Base-by-base conservation (phyloP, 2,888 invertebrate species). In the Tipula confusa region DNA sequence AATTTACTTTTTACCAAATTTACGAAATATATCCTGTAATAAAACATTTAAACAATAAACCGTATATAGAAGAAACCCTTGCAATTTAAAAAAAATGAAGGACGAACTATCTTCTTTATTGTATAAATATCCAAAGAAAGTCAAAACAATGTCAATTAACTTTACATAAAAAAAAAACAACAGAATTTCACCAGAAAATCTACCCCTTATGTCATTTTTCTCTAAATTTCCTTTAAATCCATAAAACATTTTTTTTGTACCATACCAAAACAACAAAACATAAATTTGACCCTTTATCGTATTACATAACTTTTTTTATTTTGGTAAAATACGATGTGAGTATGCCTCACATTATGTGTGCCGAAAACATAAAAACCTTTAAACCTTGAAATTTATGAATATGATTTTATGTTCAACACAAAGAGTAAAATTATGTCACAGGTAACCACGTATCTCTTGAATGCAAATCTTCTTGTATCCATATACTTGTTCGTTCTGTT, bases 61-160 rank as follows among this genome's bases (percentile, higher is more conserved):
- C 18, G 24, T n/a, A n/a, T n/a, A n/a, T n/a, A 64, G 11, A 64
- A 9, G 11, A 43, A 64, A 64, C 24, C 64, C 64, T 64, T 64
- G 64, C 24, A 64, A 64, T 64, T n/a, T n/a, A 64, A 64, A 64
- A n/a, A n/a, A 2, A 13, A 24, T 11, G 64, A 64, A 64, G 64
- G 64, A 64, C 64, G 24, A 64, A 64, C 24, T 64, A 9, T 64
- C 64, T 64, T 64, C 64, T 2, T 18, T 64, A 7, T 64, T 9
- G 6, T 11, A 64, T 64, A 64, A 64, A 64, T 24, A 64, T 64
- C 11, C 64, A 64, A 64, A 64, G 64, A 64, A 64, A 64, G 64
- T 64, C 24, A 64, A 64, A 64, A 64, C 24, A 64, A 64, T 64
- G 64, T 64, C 64, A 64, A 64, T 64, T 64, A 64, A 64, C 64